phyloP scores from a whole-genome alignment of 2,113 vertebrate genomes.

The Alethe diademata region DNA sequence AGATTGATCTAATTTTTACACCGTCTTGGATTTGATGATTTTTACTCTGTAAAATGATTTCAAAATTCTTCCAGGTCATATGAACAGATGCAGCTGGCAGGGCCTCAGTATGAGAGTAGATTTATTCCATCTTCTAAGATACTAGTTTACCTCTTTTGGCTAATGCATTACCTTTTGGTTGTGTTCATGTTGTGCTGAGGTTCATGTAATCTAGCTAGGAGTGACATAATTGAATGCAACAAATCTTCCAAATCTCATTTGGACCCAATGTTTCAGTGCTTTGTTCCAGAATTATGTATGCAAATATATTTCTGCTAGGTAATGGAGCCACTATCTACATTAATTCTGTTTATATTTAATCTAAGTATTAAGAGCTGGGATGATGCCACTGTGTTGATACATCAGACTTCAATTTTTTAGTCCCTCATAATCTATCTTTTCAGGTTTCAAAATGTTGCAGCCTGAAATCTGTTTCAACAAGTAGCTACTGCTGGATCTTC shows the following conservation, averaged over 20 bases:
- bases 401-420: not conserved
- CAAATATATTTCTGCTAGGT: constrained; percentile 9
- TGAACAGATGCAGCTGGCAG: not conserved
- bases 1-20: constrained; percentile 6
- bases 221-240: not conserved
- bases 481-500: not conserved
- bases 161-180: constrained; percentile 2
- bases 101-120: not conserved
- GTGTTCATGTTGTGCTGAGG: not conserved
- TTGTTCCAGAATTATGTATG: constrained; percentile 21
- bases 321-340: not conserved
- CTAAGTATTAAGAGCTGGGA: not conserved
- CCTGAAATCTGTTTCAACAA: not conserved
- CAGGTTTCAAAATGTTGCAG: not conserved
- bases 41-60: not conserved
- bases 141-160: not conserved
- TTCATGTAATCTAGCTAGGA: not conserved
- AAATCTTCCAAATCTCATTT: constrained; percentile 16
- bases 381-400: not conserved
- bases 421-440: not conserved
- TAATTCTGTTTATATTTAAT: constrained; percentile 26
- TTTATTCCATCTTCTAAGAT: not conserved
- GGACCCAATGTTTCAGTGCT: not conserved
- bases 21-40: constrained; percentile 2
- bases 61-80: not conserved